phyloP scores from a whole-genome alignment of 2,888 invertebrate species.

The Dasysyrphus albostriatus region DNA sequence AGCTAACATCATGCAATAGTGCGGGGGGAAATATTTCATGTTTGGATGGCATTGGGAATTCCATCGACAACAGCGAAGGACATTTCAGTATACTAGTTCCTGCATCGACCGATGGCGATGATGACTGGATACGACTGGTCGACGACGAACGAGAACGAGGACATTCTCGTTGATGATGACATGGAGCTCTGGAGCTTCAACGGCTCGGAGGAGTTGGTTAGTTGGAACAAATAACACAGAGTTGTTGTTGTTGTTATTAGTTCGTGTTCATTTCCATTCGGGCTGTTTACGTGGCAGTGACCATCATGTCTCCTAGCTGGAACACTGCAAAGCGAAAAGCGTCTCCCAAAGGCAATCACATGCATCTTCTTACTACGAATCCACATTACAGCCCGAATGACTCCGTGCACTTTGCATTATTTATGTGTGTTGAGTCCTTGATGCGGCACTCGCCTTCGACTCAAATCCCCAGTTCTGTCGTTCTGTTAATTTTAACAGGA shows the following conservation, averaged over 20 bases:
- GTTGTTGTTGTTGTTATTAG: constrained; percentile 66
- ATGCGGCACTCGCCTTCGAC: not conserved
- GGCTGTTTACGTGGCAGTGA: constrained; percentile 70
- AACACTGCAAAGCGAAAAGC: constrained; percentile 44
- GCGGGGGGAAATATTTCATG: constrained; percentile 75
- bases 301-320: constrained; percentile 57
- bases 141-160: constrained; percentile 18
- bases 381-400: constrained; percentile 43
- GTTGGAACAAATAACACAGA: constrained; percentile 60
- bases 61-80: constrained; percentile 48
- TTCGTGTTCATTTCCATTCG: constrained; percentile 73
- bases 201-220: constrained; percentile 11
- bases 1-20: constrained; percentile 77
- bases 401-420: constrained; percentile 62
- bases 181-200: constrained; percentile 43
- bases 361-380: constrained; percentile 70
- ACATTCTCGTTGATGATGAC: constrained; percentile 58
- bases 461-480: constrained; percentile 33
- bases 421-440: constrained; percentile 57
- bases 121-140: constrained; percentile 29
- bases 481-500: constrained; percentile 60
- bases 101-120: not conserved
- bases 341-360: constrained; percentile 76
- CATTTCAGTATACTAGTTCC: constrained; percentile 12
- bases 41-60: constrained; percentile 76